Base-by-base conservation (phyloP, 2,113 vertebrate species). In the Spea multiplicata region DNA sequence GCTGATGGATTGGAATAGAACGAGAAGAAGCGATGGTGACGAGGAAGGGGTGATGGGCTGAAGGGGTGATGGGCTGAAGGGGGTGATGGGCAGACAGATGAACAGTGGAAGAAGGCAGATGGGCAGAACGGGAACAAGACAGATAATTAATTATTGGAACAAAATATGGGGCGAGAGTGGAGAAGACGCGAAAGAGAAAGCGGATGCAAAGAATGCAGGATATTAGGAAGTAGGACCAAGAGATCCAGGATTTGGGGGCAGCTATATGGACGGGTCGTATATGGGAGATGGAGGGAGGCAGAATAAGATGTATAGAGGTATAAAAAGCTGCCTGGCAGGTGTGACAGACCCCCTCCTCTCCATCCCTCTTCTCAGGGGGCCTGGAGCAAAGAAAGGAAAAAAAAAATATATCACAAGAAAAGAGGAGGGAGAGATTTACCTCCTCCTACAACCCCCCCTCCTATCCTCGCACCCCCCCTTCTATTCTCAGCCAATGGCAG, bases 351-450 rank as follows among this genome's bases (percentile, higher is more conserved):
- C 30, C 61, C 69, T 73, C 71, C 83, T 81, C 73, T 79, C 71
- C 80, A 53, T 80, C 71, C 70, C 69, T 80, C 77, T 59, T 57
- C 76, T 73, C 71, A 80, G 77, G 77, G 77, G 77, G 70, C 64
- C 77, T 67, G 68, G 69, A 48, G 80, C 71, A 78, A 44, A 76
- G 78, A 83, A 81, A 78, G 73, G 81, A 73, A 79, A 80, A 78
- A 68, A 77, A 49, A 76, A 70, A 65, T 66, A 79, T 72, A 55
- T 53, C 48, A 55, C 61, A 79, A 72, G 70, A 50, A 79, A 55
- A 79, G 76, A 78, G 77, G 81, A 83, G 66, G 73, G 50, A 14
- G 66, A 45, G 66, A 75, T 74, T 71, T 77, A 47, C 16, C 48
- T 57, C 52, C 8, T 44, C 47, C 75, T 47, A 66, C 65, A 5